Evolutionary conservation across 2,113 vertebrate species (phyloP), one percentile per base, ranked within the genome.

Genomic region (Paramormyrops kingsleyae): DNA sequence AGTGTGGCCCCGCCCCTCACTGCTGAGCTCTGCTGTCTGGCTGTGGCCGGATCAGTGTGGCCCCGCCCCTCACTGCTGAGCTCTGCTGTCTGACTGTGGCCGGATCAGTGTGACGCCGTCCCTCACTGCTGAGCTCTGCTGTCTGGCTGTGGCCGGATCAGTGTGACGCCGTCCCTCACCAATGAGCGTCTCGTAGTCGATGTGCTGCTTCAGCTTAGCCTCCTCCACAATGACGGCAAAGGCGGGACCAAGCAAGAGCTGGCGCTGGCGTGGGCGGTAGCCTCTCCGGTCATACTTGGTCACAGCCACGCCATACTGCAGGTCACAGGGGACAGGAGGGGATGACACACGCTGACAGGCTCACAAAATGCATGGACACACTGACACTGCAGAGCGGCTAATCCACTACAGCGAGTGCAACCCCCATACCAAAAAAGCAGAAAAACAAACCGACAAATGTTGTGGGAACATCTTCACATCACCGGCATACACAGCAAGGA

Each of bases 221-320:
- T 97, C 97, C 90, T 99, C 98, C 44, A 97, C 97, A 0, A 99
- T 92, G 93, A 98, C 56, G 59, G 95, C 97, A 0, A 97, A 96
- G 0, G 80, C 95, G 90, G 96, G 95, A 0, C 97, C 97, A 50
- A 99, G 97, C 13, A 99, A 95, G 89, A 99, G 96, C 94, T 99
- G 98, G 89, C 98, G 96, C 0, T 96, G 89, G 5, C 98, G 94
- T 0, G 98, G 95, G 84, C 97, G 98, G 94, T 97, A 99, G 39
- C 99, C 98, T 88, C 94, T 97, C 46, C 98, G 96, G 95, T 99
- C 99, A 0, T 99, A 99, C 92, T 99, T 99, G n/a, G 95, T 96
- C 15, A 99, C 98, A 0, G 97, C 93, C 39, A 97, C 97, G 0
- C 97, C 98, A 0, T 99, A 99, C 98, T 99, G 91, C 8, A 87